phyloP scores from a whole-genome alignment of 2,888 invertebrate species.

The Lymantria monacha region DNA sequence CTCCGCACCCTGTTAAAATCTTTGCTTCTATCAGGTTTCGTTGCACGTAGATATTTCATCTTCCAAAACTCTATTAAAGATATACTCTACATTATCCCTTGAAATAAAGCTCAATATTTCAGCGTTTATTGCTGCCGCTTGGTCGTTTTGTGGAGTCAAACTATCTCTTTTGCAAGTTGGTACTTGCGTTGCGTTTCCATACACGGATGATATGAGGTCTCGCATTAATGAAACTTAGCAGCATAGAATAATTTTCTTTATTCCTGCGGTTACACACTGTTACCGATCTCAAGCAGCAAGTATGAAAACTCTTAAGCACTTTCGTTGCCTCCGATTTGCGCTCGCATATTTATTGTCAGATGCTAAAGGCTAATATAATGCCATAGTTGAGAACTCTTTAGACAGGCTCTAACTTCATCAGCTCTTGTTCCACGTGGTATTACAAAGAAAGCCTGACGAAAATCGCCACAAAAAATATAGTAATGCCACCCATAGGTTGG shows the following conservation, averaged over 20 bases:
- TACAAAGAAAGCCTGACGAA: conserved; percentile 19
- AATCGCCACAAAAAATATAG: conserved; percentile 23
- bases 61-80: too few relatives aligned
- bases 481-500: conserved; percentile 23
- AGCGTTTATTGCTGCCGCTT: not conserved
- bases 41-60: too few relatives aligned
- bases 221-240: not conserved
- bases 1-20: conserved; percentile 21
- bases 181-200: not conserved
- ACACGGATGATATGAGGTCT: not conserved
- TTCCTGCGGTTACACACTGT: conserved; percentile 7
- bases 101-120: not conserved
- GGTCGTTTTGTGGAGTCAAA: not conserved
- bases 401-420: too few relatives aligned
- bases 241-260: not conserved
- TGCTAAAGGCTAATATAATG: conserved; percentile 10
- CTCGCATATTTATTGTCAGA: conserved; percentile 21
- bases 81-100: conserved; percentile 1
- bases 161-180: not conserved
- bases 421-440: conserved; percentile 18
- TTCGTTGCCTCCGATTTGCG: conserved; percentile 9
- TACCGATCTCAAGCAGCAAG: conserved; percentile 19
- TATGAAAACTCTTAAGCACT: conserved; percentile 20
- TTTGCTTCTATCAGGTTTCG: conserved; percentile 18
- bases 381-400: conserved; percentile 12